A percentile compares a stretch with the other conserved stretches of the same genome.
Conservation (phyloP, 2,797 vertebrate species). For the Tauraco hartlaubi region DNA sequence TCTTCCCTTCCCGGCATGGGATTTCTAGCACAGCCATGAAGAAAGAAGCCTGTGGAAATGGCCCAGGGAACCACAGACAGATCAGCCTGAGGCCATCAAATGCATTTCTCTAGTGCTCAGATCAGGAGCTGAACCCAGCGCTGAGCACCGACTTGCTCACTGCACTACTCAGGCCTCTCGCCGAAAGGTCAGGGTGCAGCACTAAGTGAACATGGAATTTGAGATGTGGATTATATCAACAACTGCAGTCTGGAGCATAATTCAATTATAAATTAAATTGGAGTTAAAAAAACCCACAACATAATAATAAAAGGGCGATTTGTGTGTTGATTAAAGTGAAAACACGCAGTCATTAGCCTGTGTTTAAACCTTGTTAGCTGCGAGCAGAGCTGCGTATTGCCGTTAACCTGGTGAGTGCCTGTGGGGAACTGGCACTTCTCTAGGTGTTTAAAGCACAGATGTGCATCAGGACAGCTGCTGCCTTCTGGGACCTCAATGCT, state of each 20-base stretch:
- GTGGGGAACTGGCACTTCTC: background rate
- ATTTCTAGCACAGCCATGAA: background rate
- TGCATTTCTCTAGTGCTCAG: background rate
- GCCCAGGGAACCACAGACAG: background rate
- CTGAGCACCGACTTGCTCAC: background rate
- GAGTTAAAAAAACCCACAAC: background rate
- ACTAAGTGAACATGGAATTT: background rate
- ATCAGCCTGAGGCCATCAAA: background rate
- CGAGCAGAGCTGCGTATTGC: conserved; percentile 9
- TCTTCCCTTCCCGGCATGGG: background rate
- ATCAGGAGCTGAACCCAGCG: background rate
- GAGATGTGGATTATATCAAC: conserved; percentile 69
- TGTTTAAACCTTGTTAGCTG: conserved; percentile 76
- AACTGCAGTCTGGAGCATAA: conserved; percentile 68
- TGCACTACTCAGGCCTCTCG: background rate
- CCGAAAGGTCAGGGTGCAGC: conserved; percentile 17
- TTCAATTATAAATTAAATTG: conserved; percentile 78
- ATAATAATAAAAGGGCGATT: conserved; percentile 72
- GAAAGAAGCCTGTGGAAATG: background rate
- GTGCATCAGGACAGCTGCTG: background rate
- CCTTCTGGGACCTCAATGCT: background rate
- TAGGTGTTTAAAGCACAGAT: background rate
- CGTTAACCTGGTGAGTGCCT: conserved; percentile 63
- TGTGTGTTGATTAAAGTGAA: conserved; percentile 73
- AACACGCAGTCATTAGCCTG: conserved; percentile 74